Conservation (phyloP, 1,140 invertebrate genomes). For the Bombus waltoni region DNA sequence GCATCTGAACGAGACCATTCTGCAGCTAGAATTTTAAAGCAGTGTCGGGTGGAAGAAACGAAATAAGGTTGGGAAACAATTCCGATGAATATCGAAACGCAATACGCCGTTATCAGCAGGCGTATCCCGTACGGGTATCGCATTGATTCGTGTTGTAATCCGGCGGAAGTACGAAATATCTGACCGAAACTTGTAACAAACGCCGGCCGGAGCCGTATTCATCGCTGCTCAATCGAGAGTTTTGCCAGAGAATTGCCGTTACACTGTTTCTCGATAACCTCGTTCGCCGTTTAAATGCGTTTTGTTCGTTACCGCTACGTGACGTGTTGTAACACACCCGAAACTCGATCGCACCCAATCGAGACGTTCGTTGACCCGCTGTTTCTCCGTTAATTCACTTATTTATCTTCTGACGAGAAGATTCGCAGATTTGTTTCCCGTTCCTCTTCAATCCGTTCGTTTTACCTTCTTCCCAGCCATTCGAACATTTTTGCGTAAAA, state of each 20-base stretch:
- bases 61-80: background rate
- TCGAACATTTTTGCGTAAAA: background rate
- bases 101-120: background rate
- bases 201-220: background rate
- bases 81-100: background rate
- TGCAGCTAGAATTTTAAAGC: background rate
- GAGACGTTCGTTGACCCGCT: background rate
- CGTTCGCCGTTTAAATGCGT: slow-evolving; percentile 8
- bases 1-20: background rate
- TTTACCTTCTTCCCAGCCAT: background rate
- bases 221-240: background rate
- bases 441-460: background rate
- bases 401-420: background rate
- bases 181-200: slow-evolving; percentile 19
- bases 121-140: background rate
- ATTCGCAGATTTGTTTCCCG: background rate
- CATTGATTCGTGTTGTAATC: slow-evolving; percentile 25
- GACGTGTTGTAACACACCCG: background rate
- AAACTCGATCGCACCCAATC: background rate
- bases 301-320: background rate
- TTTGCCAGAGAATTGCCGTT: slow-evolving; percentile 19
- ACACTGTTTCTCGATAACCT: slow-evolving; percentile 9
- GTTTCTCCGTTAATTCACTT: background rate
- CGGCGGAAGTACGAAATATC: slow-evolving; percentile 9
- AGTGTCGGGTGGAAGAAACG: background rate